phyloP scores from a whole-genome alignment of 2,888 invertebrate genomes.

The Elegia similella region DNA sequence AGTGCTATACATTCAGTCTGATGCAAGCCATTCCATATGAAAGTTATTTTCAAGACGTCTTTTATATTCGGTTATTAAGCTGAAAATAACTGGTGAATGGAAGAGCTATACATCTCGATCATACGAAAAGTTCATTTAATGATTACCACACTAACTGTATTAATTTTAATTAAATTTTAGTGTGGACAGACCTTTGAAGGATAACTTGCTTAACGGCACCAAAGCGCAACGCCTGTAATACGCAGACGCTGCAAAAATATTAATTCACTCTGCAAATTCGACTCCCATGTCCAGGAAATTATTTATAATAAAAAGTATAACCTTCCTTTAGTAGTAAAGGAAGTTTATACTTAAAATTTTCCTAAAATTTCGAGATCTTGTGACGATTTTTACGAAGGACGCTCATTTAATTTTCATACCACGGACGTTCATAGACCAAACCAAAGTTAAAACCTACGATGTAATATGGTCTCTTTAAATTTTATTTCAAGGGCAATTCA shows the following conservation, averaged over 20 bases:
- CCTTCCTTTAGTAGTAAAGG: no score
- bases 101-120: not conserved
- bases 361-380: no score
- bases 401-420: no score
- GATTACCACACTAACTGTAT: not conserved
- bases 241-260: not conserved
- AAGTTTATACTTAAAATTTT: no score
- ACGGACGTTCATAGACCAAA: no score
- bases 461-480: no score
- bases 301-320: no score
- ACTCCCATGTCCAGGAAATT: not conserved
- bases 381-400: no score
- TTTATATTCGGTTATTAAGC: not conserved
- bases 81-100: not conserved
- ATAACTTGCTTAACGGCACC: not conserved
- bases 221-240: not conserved
- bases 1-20: constrained; percentile 9
- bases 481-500: constrained; percentile 1
- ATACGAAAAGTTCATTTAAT: not conserved
- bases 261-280: not conserved
- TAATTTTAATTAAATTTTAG: not conserved
- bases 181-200: not conserved
- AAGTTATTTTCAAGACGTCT: not conserved
- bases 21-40: constrained; percentile 12
- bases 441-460: no score